Percentiles rank a stretch among this genome's conserved stretches.
phyloP scores from a whole-genome alignment of 2,113 vertebrate species.

The Oncorhynchus nerka region DNA sequence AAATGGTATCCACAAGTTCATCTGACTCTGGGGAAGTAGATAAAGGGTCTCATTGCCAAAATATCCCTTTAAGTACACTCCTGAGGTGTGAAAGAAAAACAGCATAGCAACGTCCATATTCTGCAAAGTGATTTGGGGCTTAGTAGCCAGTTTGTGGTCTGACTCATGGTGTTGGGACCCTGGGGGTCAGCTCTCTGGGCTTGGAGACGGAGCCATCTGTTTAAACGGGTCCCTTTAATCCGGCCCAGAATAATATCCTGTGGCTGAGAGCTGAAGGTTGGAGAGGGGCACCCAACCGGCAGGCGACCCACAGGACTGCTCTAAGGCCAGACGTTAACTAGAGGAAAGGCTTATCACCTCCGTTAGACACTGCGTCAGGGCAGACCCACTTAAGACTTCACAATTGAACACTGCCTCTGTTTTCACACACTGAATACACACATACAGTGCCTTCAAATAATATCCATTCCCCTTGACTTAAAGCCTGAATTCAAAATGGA shows the following conservation, averaged over 20 bases:
- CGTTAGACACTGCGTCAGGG: neutral
- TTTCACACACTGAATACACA: neutral
- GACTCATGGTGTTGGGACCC: slow-evolving; percentile 19
- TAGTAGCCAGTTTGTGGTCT: slow-evolving; percentile 9
- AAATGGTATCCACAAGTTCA: neutral
- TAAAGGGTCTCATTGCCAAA: neutral
- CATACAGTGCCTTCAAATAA: slow-evolving; percentile 3
- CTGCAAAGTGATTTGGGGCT: slow-evolving; percentile 16
- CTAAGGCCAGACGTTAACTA: too few relatives aligned
- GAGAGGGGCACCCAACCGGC: neutral
- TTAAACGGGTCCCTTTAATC: slow-evolving; percentile 28
- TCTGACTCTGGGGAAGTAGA: neutral
- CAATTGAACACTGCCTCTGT: slow-evolving; percentile 6
- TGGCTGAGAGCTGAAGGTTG: neutral
- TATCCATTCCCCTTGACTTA: neutral
- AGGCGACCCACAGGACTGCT: neutral
- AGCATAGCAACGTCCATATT: slow-evolving; percentile 17
- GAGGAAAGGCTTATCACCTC: slow-evolving; percentile 50
- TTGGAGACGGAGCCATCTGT: slow-evolving; percentile 7
- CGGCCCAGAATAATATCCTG: slow-evolving; percentile 16
- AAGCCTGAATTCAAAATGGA: too few relatives aligned
- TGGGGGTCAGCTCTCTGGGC: slow-evolving; percentile 6
- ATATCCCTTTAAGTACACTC: slow-evolving; percentile 18
- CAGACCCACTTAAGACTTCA: slow-evolving; percentile 23
- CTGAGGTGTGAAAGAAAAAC: slow-evolving; percentile 37